Evolutionary conservation across 2,113 vertebrate genomes (phyloP).

Genomic region (Oriolus oriolus): DNA sequence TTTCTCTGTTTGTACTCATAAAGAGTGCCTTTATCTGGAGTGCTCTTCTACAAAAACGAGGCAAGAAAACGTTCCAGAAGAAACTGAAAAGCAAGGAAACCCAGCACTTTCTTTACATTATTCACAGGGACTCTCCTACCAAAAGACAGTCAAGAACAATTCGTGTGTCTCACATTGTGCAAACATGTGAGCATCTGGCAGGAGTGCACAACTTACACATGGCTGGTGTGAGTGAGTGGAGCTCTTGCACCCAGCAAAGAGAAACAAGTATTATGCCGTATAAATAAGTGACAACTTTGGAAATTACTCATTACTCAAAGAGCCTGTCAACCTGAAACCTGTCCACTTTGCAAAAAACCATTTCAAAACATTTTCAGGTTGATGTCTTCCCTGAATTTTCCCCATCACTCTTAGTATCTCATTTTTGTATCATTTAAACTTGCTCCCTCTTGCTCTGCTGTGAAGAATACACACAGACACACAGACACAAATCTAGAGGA

Average conservation of each 20-base stretch:
- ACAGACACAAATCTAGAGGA: not conserved
- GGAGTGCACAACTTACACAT: not conserved
- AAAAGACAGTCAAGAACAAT: not conserved
- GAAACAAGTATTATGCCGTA: not conserved
- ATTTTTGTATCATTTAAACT: not conserved
- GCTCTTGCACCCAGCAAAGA: not conserved
- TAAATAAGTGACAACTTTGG: slow-evolving; percentile 13
- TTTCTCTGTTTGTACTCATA: not conserved
- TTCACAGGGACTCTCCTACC: not conserved
- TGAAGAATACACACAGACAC: not conserved
- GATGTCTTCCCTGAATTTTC: not conserved
- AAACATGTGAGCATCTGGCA: not conserved
- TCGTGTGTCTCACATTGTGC: not conserved
- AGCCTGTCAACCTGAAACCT: not conserved
- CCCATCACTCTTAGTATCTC: not conserved
- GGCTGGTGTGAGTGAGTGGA: not conserved
- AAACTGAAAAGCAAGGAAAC: not conserved
- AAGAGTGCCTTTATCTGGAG: not conserved
- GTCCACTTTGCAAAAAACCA: not conserved
- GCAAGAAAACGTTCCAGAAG: not conserved
- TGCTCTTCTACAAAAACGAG: not conserved
- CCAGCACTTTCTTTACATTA: not conserved
- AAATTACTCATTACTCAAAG: not conserved
- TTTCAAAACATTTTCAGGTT: slow-evolving; percentile 24
- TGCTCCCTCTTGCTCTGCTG: not conserved